Base-by-base conservation (phyloP, 1,140 invertebrate species). In the Ylistrum balloti region DNA sequence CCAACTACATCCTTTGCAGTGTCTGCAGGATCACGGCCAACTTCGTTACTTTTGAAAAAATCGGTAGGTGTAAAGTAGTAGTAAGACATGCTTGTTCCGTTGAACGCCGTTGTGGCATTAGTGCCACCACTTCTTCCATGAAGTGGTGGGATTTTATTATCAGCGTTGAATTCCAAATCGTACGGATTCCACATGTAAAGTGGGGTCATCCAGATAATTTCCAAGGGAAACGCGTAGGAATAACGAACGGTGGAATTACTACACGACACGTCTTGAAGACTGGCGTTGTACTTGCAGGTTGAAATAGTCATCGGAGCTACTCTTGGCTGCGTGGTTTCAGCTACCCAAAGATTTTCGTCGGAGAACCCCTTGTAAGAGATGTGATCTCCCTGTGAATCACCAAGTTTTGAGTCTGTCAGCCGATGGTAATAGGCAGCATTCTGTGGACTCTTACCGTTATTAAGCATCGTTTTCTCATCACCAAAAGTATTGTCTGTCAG, bases 161-260 rank as follows among this genome's bases (percentile, higher is more conserved):
- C 33, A 34, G 33, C 7, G 17, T 28, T 33, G 32, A 38, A 86
- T 15, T 22, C 35, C 10, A 93, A 33, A 34, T 93, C 92, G 89
- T 93, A 93, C 0, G 93, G 94, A 74, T 94, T 94, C 94, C 94
- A 94, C 15, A 85, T 86, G 20, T 88, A 45, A 13, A 94, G 88
- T 5, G 94, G 94, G 0, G 92, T 94, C 89, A 93, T 33, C 91
- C 90, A 94, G 45, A 94, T 89, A 7, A 94, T 91, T 88, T 94
- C 94, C 3, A 94, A 86, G 0, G 94, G 94, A n/a, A 94, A 90
- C 74, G 94, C 94, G 87, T 93, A 94, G 0, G 93, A 89, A 38
- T 92, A 93, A 34, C 89, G 45, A 0, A 86, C 33, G 20, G 22
- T 33, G 32, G 56, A 87, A 5, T 88, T 34, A 9, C 15, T 88